Evolutionary conservation across 1,140 invertebrate species (phyloP), one percentile per base, ranked within the genome.

Genomic region (Conus betulinus): DNA sequence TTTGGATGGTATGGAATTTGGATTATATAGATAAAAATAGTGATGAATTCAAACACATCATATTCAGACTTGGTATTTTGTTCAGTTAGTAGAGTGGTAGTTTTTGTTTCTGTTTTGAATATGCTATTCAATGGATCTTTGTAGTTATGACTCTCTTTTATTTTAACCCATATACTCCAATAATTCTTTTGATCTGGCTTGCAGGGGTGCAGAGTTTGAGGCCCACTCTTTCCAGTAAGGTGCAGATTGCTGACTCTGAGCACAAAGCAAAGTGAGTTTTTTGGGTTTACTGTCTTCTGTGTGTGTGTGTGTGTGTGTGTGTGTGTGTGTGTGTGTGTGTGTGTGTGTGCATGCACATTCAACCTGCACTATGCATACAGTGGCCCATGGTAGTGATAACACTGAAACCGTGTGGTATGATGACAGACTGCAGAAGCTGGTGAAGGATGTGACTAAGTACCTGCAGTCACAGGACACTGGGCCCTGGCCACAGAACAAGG

Each of bases 391-490:
- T 82, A 25, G 20, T 82, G 79, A 13, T 82, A 11, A 39, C 57
- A 8, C 15, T 60, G 15, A 60, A 60, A 15, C 57, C 0, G 57
- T 60, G 81, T 20, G 17, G 10, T 55, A 25, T 55, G n/a, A 87
- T 92, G 90, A 13, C 88, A 96, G 95, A 90, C 95, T 97, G 39
- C 95, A 96, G 39, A 97, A 97, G 89, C 96, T 96, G 90, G 92
- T 97, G 3, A 96, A 96, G 91, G 97, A 97, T 92, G 93, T 97
- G 15, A 96, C 96, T 76, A 97, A 97, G 91, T 95, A 97, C 25
- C 93, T 96, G 10, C 95, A 95, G 87, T 96, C 93, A 90, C 96
- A 96, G 89, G 96, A 95, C 4, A 96, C 96, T 90, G 96, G 96
- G 57, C 96, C 96, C 0, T 97, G 96, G 97, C 96, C 96, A 0